Evolutionary conservation across 2,113 vertebrate genomes (phyloP), one percentile per base, ranked within the genome.

Genomic region (Tragelaphus buxtoni): DNA sequence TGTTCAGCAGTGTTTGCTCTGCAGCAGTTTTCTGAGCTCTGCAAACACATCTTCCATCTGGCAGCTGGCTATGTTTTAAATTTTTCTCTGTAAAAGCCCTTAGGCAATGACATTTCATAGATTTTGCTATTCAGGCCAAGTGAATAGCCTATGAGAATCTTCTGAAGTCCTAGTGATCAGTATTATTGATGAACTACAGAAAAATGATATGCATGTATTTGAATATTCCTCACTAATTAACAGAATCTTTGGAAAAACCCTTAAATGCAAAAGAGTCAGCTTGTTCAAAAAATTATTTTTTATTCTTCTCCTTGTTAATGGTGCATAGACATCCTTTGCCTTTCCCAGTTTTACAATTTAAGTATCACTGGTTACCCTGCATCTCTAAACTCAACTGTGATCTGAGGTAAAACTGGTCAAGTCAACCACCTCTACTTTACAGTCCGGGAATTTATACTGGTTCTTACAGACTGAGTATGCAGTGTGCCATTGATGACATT

Each of bases 11-110:
- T 47, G 61, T 88, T 89, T 91, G 28, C 88, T 96, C 91, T 56
- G 92, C 77, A 96, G 84, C 81, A 69, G 92, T 97, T 96, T 96
- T 90, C 93, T 30, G 86, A 97, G 74, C 60, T 93, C 39, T 86
- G 51, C 61, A 95, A 98, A 94, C 91, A 77, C 30, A 87, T 96
- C 90, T 85, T 90, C 98, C 95, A 98, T 97, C 98, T 98, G 98
- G 94, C 96, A 91, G 55, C 92, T 96, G 93, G 77, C 58, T 97
- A 30, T 32, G 14, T 82, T 95, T 93, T 90, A 74, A 86, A 32
- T 24, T 28, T 55, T 96, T 74, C 65, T 90, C 42, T 69, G 42
- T 60, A 55, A 97, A 96, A 96, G 35, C 63, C 88, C 79, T 83
- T n/a, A 61, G 63, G 92, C 92, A 94, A 89, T 95, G 72, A 18